These are phyloP conservation scores for Drosophila orena DNA, from an alignment of 1,140 invertebrate species.

Conservation along the genomic window DNA sequence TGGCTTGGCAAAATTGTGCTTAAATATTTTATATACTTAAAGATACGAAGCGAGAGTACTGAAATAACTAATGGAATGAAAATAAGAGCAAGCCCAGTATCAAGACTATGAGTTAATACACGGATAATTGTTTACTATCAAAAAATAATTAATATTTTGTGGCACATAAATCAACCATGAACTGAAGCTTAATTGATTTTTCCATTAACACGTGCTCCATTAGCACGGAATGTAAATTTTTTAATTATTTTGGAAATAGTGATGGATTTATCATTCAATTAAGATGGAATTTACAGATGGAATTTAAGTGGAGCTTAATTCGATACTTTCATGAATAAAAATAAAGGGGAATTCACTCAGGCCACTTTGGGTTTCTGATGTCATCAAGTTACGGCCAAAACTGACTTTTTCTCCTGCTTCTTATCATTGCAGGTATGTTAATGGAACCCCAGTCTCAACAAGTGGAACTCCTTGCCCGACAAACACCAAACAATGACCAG, in stretches of 20 bases:
- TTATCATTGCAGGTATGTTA: constrained; percentile 52
- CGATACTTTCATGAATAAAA: background rate
- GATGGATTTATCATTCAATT: background rate
- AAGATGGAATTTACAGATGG: background rate
- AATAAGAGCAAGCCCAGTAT: too few species aligned
- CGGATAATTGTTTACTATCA: background rate
- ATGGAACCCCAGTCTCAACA: constrained; percentile 36
- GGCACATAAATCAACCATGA: background rate
- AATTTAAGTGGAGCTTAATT: background rate
- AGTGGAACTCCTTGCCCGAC: constrained; percentile 26
- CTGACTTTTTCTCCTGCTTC: constrained; percentile 13
- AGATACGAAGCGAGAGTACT: background rate
- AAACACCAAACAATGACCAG: constrained; percentile 43
- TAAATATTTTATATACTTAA: background rate
- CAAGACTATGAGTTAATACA: background rate
- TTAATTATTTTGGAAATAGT: background rate
- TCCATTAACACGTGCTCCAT: background rate
- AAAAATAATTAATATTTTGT: background rate
- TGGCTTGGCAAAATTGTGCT: background rate
- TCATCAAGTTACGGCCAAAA: background rate
- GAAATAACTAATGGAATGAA: too few species aligned
- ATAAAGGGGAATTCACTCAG: background rate
- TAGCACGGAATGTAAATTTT: background rate
- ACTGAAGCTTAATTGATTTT: background rate
- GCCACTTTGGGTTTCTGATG: background rate